Percentiles rank a stretch among this genome's conserved stretches.
phyloP scores from a whole-genome alignment of 2,113 vertebrate genomes.

The Cyprinus carpio region DNA sequence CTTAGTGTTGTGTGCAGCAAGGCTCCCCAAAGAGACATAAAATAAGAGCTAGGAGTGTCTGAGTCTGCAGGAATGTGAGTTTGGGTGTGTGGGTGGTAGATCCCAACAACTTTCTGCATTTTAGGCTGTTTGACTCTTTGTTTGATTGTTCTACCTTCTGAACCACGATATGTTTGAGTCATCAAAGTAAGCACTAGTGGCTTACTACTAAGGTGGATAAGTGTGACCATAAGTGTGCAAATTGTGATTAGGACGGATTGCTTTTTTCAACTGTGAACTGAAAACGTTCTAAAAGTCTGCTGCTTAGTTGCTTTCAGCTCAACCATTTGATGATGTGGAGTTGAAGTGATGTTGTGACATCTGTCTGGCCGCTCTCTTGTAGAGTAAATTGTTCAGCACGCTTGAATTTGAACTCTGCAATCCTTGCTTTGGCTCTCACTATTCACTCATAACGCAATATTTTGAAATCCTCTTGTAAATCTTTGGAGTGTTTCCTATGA shows the following conservation, averaged over 20 bases:
- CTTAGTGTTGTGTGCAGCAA: constrained; percentile 17
- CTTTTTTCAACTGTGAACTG: background rate
- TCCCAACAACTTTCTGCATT: background rate
- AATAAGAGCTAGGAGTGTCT: constrained; percentile 16
- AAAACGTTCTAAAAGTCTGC: background rate
- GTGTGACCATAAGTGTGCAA: background rate
- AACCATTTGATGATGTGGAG: constrained; percentile 8
- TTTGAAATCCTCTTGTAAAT: constrained; percentile 8
- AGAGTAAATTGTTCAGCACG: background rate
- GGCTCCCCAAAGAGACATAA: constrained; percentile 29
- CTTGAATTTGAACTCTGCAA: constrained; percentile 4
- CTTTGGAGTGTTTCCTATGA: background rate
- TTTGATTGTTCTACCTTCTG: background rate
- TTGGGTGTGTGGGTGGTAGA: background rate
- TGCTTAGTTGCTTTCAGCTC: background rate
- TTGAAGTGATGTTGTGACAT: constrained; percentile 11
- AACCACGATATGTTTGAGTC: background rate
- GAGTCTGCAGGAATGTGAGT: constrained; percentile 23
- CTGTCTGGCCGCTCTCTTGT: background rate
- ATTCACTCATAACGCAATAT: background rate
- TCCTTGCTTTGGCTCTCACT: constrained; percentile 15
- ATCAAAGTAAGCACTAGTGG: background rate
- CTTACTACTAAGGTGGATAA: background rate
- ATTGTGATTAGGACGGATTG: background rate
- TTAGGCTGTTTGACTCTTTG: background rate